Percentiles rank a stretch among this genome's conserved stretches.
phyloP scores from a whole-genome alignment of 2,113 vertebrate genomes.

The Bettongia penicillata region DNA sequence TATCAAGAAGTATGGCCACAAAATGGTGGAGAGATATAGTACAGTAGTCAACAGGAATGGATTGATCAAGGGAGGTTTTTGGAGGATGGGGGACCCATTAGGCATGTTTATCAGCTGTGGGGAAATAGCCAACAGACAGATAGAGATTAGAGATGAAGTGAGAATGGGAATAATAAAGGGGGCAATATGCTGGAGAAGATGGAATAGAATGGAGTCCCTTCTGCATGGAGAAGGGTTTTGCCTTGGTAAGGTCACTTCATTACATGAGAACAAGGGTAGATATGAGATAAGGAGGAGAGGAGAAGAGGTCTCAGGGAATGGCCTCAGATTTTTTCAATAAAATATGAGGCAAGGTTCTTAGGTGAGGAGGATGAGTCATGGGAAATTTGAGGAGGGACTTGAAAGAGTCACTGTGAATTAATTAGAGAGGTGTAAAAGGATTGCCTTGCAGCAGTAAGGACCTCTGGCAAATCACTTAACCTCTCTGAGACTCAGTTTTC shows the following conservation, averaged over 20 bases:
- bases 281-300: background rate
- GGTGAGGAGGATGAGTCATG: background rate
- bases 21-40: background rate
- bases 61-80: background rate
- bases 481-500: background rate
- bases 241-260: background rate
- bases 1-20: background rate
- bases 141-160: background rate
- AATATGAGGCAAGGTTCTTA: background rate
- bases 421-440: background rate
- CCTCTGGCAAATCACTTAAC: background rate
- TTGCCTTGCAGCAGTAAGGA: background rate
- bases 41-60: background rate
- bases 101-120: no score
- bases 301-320: background rate
- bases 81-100: background rate
- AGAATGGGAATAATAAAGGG: background rate
- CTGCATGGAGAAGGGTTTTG: background rate
- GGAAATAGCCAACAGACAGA: background rate
- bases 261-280: background rate
- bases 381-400: background rate
- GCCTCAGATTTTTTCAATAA: constrained; percentile 34
- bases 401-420: background rate
- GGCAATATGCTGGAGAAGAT: background rate
- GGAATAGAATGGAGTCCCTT: background rate